Percentiles rank a stretch among this genome's conserved stretches.
phyloP scores from a whole-genome alignment of 2,113 vertebrate genomes.

The Uropsilus gracilis region DNA sequence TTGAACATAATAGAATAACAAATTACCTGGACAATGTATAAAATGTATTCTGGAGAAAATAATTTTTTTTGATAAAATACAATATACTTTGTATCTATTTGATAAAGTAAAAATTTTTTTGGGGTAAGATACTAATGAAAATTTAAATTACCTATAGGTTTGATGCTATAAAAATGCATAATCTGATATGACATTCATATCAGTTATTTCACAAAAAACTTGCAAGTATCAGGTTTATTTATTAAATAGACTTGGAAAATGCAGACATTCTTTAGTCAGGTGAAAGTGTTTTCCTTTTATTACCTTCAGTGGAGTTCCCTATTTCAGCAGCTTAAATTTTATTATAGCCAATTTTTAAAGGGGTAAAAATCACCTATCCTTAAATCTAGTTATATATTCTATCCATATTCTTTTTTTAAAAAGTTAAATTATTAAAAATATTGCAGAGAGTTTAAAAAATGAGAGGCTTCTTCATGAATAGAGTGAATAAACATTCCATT shows the following conservation, averaged over 20 bases:
- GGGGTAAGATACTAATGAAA: conserved; percentile 32
- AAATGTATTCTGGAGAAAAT: conserved; percentile 55
- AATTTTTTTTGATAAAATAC: background rate
- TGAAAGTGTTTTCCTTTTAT: conserved; percentile 6
- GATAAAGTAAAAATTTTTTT: no score
- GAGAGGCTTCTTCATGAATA: background rate
- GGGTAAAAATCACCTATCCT: background rate
- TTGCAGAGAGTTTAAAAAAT: background rate
- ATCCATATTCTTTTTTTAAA: background rate
- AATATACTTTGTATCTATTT: no score
- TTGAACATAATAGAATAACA: conserved; percentile 11
- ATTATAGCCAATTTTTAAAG: conserved; percentile 1
- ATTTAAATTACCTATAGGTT: background rate
- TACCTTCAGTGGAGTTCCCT: background rate
- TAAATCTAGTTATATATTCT: conserved; percentile 23
- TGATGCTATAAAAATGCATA: conserved; percentile 30
- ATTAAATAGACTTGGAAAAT: background rate
- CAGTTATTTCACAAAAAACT: conserved; percentile 25
- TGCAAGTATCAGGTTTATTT: conserved; percentile 28
- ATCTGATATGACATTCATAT: background rate
- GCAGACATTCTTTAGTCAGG: background rate
- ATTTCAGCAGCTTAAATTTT: conserved; percentile 19
- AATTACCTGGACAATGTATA: conserved; percentile 17
- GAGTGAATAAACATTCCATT: conserved; percentile 14
- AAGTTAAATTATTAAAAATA: conserved; percentile 39